Evolutionary conservation across 1,140 invertebrate species (phyloP).

Genomic region (Diorhabda carinulata): DNA sequence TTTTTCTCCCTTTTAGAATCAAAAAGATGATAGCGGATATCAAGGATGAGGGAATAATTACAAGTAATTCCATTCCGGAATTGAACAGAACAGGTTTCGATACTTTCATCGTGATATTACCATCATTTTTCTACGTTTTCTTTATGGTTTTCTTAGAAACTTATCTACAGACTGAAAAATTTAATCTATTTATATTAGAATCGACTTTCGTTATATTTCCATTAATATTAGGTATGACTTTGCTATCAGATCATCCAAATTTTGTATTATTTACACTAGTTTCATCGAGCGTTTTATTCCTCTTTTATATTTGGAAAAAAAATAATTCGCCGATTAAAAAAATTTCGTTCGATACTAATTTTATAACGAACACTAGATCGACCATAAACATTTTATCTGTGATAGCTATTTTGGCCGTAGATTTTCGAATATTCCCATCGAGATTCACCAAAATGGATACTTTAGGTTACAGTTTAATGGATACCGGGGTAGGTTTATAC

Average conservation of each 20-base stretch:
- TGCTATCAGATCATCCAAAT: constrained; percentile 29
- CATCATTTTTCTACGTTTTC: constrained; percentile 44
- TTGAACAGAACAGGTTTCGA: constrained; percentile 45
- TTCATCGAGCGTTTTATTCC: background rate
- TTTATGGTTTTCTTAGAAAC: constrained; percentile 26
- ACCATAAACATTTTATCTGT: constrained; percentile 71
- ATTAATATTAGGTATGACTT: constrained; percentile 32
- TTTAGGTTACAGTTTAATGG: constrained; percentile 91
- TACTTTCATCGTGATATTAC: constrained; percentile 49
- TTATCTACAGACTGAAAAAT: constrained; percentile 16
- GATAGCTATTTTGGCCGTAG: constrained; percentile 86
- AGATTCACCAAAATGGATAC: constrained; percentile 81
- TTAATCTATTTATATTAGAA: constrained; percentile 27
- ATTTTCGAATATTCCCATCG: constrained; percentile 83
- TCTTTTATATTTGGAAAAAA: background rate
- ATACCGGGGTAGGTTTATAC: constrained; percentile 88
- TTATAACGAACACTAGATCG: constrained; percentile 65
- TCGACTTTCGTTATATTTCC: constrained; percentile 32
- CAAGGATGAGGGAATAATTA: background rate
- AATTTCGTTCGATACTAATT: constrained; percentile 33
- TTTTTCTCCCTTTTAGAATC: too few species aligned
- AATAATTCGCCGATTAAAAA: background rate
- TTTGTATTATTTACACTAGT: constrained; percentile 6
- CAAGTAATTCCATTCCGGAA: background rate
- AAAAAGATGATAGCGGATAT: too few species aligned